Evolutionary conservation across 2,888 invertebrate species (phyloP).

Genomic region (Drosophila infuscata): DNA sequence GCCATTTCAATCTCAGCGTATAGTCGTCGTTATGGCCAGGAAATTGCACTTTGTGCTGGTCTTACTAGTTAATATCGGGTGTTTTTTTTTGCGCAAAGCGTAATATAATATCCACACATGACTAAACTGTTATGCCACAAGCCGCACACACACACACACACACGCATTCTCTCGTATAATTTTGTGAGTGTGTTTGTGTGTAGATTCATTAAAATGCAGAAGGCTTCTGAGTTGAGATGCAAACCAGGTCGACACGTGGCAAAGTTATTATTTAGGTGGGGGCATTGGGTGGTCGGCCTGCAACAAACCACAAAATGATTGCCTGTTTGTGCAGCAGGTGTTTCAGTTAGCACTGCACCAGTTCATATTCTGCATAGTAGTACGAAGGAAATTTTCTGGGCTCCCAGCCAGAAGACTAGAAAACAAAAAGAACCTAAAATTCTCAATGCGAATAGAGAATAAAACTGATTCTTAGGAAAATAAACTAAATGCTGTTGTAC

Average conservation of each 20-base stretch:
- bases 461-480: background rate
- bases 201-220: constrained; percentile 58
- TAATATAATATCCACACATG: constrained; percentile 54
- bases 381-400: constrained; percentile 29
- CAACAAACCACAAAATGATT: constrained; percentile 27
- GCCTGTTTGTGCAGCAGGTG: constrained; percentile 60
- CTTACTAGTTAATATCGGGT: constrained; percentile 29
- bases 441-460: background rate
- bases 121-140: constrained; percentile 67
- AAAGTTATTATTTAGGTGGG: constrained; percentile 2
- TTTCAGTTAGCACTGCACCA: constrained; percentile 62
- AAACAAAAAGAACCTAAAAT: background rate
- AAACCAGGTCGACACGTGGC: constrained; percentile 55
- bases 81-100: constrained; percentile 31
- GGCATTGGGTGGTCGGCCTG: background rate
- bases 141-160: background rate
- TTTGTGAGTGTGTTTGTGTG: constrained; percentile 1
- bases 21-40: constrained; percentile 34
- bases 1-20: constrained; percentile 5
- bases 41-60: constrained; percentile 53
- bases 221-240: constrained; percentile 40
- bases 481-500: background rate
- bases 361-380: constrained; percentile 28
- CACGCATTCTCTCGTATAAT: background rate
- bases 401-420: constrained; percentile 29